These are phyloP conservation scores for Bombus turneri DNA, from an alignment of 1,140 invertebrate species.

Conservation along the genomic window DNA sequence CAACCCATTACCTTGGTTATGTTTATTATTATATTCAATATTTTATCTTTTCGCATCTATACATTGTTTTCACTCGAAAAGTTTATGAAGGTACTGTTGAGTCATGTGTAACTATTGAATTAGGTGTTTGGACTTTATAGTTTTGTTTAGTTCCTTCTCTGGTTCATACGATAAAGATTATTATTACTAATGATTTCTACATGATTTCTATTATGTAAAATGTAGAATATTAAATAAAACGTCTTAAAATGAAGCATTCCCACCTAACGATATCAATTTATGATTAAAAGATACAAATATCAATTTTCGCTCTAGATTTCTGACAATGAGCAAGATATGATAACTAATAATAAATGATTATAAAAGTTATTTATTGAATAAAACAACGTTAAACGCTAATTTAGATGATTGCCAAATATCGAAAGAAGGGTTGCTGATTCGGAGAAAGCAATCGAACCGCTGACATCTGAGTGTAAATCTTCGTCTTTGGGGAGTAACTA, in stretches of 20 bases:
- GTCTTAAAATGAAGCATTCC: no score
- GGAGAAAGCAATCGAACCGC: slow-evolving; percentile 36
- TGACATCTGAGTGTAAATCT: slow-evolving; percentile 33
- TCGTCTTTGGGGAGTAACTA: slow-evolving; percentile 12
- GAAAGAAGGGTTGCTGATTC: slow-evolving; percentile 15
- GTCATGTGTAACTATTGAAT: no score
- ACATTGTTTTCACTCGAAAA: not conserved
- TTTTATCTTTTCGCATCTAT: not conserved
- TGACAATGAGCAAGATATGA: no score
- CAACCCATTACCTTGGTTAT: not conserved
- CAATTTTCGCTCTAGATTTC: no score
- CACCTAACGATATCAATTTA: not conserved
- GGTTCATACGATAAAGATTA: no score
- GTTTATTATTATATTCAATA: not conserved
- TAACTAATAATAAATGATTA: not conserved
- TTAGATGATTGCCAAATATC: slow-evolving; percentile 24
- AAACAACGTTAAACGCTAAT: not conserved
- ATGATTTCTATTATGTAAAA: no score
- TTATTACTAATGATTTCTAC: no score
- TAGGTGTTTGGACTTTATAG: not conserved
- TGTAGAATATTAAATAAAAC: no score
- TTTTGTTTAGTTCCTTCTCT: not conserved
- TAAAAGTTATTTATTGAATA: not conserved
- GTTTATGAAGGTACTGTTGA: no score
- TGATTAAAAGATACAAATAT: no score